Conservation (phyloP, 2,113 vertebrate genomes). For the Psammodynastes pulverulentus region DNA sequence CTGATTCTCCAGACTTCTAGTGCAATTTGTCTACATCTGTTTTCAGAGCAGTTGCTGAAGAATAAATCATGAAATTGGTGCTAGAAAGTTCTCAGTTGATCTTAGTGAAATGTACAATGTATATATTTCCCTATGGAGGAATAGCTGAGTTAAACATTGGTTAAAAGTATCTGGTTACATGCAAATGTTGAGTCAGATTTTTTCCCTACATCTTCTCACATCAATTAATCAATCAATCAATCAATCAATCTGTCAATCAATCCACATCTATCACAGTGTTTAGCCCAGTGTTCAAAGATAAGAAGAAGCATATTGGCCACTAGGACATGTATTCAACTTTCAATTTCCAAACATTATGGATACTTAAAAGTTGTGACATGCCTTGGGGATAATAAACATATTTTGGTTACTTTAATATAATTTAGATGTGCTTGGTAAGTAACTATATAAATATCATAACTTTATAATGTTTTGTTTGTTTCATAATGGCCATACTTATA, state of each 20-base stretch:
- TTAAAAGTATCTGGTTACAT: not conserved
- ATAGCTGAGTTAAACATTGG: not conserved
- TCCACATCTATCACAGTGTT: not conserved
- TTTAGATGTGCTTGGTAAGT: too few relatives aligned
- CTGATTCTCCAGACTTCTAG: not conserved
- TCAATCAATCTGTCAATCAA: not conserved
- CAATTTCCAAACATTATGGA: too few relatives aligned
- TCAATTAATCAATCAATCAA: not conserved
- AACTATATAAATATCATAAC: too few relatives aligned
- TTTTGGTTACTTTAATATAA: too few relatives aligned
- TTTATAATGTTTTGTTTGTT: too few relatives aligned
- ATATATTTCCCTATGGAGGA: not conserved
- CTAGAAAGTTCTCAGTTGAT: not conserved
- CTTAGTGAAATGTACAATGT: not conserved
- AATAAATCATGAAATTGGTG: not conserved
- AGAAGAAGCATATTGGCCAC: not conserved
- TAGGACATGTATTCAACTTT: too few relatives aligned
- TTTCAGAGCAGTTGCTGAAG: not conserved
- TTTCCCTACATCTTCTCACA: not conserved
- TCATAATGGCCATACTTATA: not conserved
- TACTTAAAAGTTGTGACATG: too few relatives aligned
- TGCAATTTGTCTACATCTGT: not conserved
- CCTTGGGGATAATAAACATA: too few relatives aligned
- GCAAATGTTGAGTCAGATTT: not conserved
- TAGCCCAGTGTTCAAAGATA: not conserved